Evolutionary conservation across 2,113 vertebrate genomes (phyloP), one percentile per base, ranked within the genome.

Genomic region (Ochotona curzoniae): DNA sequence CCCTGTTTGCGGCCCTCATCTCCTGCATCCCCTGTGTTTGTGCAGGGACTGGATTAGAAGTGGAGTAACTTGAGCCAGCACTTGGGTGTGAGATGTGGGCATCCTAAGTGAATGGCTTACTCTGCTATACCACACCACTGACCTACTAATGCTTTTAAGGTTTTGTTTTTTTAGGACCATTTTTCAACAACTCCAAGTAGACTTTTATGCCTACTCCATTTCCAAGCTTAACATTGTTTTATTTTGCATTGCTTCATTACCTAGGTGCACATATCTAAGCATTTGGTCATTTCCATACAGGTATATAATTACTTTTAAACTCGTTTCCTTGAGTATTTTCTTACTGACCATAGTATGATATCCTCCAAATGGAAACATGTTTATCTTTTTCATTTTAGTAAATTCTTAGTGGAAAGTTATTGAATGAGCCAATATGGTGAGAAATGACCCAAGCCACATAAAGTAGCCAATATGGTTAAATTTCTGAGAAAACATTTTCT

Each of bases 291-390:
- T 93, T 86, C 28, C 44, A 1, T 87, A 38, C 5, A 91, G 11
- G 44, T 78, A 85, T 91, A 47, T 79, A 83, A 69, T 93, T 83
- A 89, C 47, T 32, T 69, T 83, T 63, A 32, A 79, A 87, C 81
- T 7, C 84, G 13, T 7, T 87, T 87, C 76, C 32, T 86, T 85
- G 7, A 67, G 8, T 73, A 30, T 83, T 91, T 88, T 23, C 70
- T 94, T 94, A 64, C 44, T 82, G 76, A n/a, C 83, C 90, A 83
- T 20, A 94, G 6, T 74, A 32, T 89, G 20, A n/a, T 9, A 12
- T 79, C 20, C 32, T 7, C 89, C 32, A 74, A 51, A 69, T 23
- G n/a, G 32, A 81, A 79, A 63, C 6, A 78, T 61, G 87, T 9
- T 86, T 91, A 28, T 63, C 21, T 44, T 89, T 66, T 80, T 61